A percentile compares a stretch with the other conserved stretches of the same genome.
Evolutionary conservation across 1,140 invertebrate genomes (phyloP).

Genomic region (Pomacea maculata): DNA sequence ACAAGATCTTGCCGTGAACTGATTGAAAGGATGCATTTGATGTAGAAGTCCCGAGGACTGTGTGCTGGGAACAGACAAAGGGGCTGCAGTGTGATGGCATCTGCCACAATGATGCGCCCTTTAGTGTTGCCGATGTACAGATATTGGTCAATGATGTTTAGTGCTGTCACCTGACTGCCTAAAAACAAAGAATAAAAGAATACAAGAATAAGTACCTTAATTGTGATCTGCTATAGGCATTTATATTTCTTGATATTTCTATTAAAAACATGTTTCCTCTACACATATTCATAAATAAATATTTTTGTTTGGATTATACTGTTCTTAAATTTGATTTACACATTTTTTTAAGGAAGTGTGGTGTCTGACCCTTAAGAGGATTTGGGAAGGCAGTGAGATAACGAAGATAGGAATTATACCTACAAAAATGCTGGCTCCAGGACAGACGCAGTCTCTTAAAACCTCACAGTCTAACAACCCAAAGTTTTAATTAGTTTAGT

Average conservation of each 20-base stretch:
- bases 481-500: too few species aligned
- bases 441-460: too few species aligned
- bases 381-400: too few species aligned
- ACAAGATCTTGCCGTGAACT: neutral
- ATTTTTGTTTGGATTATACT: neutral
- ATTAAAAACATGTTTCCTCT: neutral
- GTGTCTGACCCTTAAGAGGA: too few species aligned
- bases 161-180: constrained; percentile 47
- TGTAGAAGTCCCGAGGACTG: constrained; percentile 49
- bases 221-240: neutral
- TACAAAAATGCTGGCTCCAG: too few species aligned
- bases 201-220: neutral
- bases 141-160: constrained; percentile 45
- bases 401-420: too few species aligned
- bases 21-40: constrained; percentile 48
- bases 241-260: too few species aligned
- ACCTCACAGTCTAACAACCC: too few species aligned
- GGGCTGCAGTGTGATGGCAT: constrained; percentile 41
- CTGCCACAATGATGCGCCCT: constrained; percentile 54
- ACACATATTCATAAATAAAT: neutral
- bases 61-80: constrained; percentile 52
- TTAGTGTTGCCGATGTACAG: constrained; percentile 58
- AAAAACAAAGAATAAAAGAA: constrained; percentile 33
- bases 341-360: too few species aligned
- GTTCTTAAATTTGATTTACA: too few species aligned